Conservation (phyloP, 2,113 vertebrate genomes). For the Nicator chloris region DNA sequence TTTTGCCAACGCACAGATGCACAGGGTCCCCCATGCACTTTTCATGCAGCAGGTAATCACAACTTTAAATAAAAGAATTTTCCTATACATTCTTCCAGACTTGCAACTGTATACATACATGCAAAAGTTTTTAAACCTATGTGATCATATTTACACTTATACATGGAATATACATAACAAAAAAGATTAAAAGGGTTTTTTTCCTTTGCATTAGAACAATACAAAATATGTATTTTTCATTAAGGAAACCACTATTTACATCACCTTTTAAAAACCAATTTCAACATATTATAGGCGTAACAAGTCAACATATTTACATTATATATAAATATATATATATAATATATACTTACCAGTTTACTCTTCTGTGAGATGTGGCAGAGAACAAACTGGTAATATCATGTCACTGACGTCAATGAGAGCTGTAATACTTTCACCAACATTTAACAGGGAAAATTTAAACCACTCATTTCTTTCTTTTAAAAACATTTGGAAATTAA, state of each 20-base stretch:
- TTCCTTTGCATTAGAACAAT: constrained; percentile 81
- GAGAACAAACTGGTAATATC: constrained; percentile 78
- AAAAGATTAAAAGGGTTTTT: constrained; percentile 73
- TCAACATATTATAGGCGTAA: constrained; percentile 78
- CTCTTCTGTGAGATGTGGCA: constrained; percentile 73
- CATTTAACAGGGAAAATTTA: constrained; percentile 65
- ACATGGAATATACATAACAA: constrained; percentile 82
- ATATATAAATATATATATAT: constrained; percentile 75
- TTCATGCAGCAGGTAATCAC: constrained; percentile 84
- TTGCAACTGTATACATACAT: constrained; percentile 85
- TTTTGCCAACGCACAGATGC: constrained; percentile 76
- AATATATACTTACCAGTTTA: constrained; percentile 80
- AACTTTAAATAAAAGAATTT: constrained; percentile 82
- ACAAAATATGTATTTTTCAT: constrained; percentile 84
- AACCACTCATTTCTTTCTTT: constrained; percentile 50
- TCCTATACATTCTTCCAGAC: constrained; percentile 83
- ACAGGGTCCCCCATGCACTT: constrained; percentile 81
- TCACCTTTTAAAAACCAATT: constrained; percentile 81
- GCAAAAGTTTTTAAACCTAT: constrained; percentile 80
- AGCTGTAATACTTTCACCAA: constrained; percentile 73
- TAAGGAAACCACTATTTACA: constrained; percentile 85
- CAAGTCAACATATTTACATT: constrained; percentile 78
- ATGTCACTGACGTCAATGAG: constrained; percentile 75
- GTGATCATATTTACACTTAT: constrained; percentile 82
- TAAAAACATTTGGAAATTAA: constrained; percentile 59